phyloP scores from a whole-genome alignment of 1,140 invertebrate species.

The Drosophila bipectinata region DNA sequence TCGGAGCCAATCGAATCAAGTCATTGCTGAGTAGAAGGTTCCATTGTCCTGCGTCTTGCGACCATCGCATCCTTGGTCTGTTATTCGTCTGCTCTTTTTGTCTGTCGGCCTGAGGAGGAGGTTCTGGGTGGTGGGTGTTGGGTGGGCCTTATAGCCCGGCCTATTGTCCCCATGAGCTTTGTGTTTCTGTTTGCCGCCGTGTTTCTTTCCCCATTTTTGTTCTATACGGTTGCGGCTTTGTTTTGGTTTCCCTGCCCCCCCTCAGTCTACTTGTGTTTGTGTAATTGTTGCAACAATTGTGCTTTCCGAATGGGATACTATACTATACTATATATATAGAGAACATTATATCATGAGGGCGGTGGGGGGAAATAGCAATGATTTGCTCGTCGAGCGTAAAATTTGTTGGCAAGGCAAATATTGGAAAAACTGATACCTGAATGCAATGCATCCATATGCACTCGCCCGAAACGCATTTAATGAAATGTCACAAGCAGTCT shows the following conservation, averaged over 20 bases:
- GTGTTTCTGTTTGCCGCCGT: conserved; percentile 36
- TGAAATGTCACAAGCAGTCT: conserved; percentile 41
- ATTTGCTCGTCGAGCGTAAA: conserved; percentile 40
- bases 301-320: conserved; percentile 37
- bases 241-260: conserved; percentile 30
- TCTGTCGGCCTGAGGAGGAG: background rate
- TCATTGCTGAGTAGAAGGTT: conserved; percentile 21
- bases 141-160: background rate
- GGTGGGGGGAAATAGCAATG: conserved; percentile 6
- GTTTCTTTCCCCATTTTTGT: conserved; percentile 1
- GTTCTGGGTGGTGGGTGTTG: background rate
- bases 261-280: conserved; percentile 60
- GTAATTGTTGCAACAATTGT: conserved; percentile 78
- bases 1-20: background rate
- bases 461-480: conserved; percentile 29
- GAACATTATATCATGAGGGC: conserved; percentile 13
- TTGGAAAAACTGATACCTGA: conserved; percentile 6
- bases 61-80: conserved; percentile 43
- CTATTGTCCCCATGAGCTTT: conserved; percentile 52
- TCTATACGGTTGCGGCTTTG: conserved; percentile 40
- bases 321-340: background rate
- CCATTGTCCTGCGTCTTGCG: conserved; percentile 28
- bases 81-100: conserved; percentile 29
- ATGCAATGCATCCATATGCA: conserved; percentile 8
- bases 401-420: conserved; percentile 38